Conservation (phyloP, 2,888 invertebrate species). For the Agrochola litura region DNA sequence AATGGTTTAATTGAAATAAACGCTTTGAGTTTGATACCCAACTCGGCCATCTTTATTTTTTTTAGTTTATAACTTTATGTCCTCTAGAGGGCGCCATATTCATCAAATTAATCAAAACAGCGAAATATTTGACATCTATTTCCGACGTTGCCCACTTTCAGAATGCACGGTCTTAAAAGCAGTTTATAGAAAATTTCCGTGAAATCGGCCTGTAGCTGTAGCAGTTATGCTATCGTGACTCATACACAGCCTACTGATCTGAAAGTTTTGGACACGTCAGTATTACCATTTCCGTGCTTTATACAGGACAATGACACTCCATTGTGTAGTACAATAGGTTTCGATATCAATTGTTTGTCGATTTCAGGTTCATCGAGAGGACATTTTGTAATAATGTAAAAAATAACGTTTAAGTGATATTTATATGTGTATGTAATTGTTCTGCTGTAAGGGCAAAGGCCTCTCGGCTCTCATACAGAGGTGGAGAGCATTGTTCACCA, state of each 20-base stretch:
- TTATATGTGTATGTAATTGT: background rate
- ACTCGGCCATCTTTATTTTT: no score
- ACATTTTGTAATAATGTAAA: slow-evolving; percentile 7
- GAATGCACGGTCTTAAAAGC: no score
- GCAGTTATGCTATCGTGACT: background rate
- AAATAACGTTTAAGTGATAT: slow-evolving; percentile 17
- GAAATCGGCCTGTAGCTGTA: background rate
- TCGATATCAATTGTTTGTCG: slow-evolving; percentile 6
- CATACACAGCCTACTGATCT: background rate
- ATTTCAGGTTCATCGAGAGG: slow-evolving; percentile 17
- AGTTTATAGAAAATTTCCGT: background rate
- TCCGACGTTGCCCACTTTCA: no score
- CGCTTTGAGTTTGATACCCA: no score
- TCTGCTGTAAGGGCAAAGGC: background rate
- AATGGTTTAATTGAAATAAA: no score
- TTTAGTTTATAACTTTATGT: no score
- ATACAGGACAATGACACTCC: background rate
- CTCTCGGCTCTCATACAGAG: background rate
- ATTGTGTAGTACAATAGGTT: slow-evolving; percentile 1
- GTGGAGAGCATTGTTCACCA: background rate
- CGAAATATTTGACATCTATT: no score
- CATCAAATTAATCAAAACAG: no score
- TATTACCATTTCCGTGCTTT: background rate
- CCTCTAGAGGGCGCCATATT: no score
- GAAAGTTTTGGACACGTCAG: background rate